Percentiles rank a stretch among this genome's conserved stretches.
Conservation (phyloP, 2,888 invertebrate genomes). For the Taphrorychus bicolor region DNA sequence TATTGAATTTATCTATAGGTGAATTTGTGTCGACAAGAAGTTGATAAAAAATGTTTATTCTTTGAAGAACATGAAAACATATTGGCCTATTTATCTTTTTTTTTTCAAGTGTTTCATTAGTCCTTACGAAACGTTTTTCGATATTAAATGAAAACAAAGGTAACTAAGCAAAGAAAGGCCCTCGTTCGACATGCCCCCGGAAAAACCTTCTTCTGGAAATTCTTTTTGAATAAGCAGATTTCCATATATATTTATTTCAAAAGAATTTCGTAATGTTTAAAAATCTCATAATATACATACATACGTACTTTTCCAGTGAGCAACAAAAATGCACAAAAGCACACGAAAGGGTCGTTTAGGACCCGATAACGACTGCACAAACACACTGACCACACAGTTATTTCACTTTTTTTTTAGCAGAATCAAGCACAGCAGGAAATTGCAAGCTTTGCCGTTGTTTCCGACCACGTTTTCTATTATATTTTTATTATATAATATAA, state of each 20-base stretch:
- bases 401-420: not conserved
- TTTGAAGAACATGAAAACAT: too few relatives aligned
- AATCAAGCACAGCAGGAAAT: not conserved
- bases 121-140: not conserved
- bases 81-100: not conserved
- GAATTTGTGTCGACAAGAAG: too few relatives aligned
- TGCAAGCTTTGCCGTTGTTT: not conserved
- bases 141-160: not conserved
- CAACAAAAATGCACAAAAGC: conserved; percentile 22
- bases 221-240: too few relatives aligned
- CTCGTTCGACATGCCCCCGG: not conserved
- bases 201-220: too few relatives aligned
- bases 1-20: too few relatives aligned
- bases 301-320: conserved; percentile 6
- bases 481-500: not conserved
- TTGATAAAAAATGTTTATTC: too few relatives aligned
- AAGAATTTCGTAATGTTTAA: too few relatives aligned
- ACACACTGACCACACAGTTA: conserved; percentile 8
- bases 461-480: not conserved
- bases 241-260: too few relatives aligned
- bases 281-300: too few relatives aligned
- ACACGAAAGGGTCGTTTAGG: conserved; percentile 26
- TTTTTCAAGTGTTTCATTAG: not conserved
- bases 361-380: conserved; percentile 12
- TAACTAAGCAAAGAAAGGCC: not conserved